phyloP scores from a whole-genome alignment of 2,113 vertebrate genomes.

The Corapipo altera region DNA sequence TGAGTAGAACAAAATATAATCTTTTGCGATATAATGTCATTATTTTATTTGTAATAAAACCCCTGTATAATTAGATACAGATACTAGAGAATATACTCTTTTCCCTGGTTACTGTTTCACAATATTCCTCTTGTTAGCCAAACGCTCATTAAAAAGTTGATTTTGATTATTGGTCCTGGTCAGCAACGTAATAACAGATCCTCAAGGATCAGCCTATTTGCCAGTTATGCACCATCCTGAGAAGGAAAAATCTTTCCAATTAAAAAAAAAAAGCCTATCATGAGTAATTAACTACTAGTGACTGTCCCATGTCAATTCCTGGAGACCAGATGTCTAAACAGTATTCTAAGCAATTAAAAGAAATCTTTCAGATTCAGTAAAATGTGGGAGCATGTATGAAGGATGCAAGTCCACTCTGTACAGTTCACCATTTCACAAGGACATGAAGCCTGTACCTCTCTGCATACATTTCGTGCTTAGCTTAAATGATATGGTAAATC shows the following conservation, averaged over 20 bases:
- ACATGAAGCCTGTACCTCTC: background rate
- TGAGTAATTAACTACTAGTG: background rate
- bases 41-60: background rate
- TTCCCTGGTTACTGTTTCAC: background rate
- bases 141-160: background rate
- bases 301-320: background rate
- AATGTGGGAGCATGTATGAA: background rate
- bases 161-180: background rate
- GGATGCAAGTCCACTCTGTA: background rate
- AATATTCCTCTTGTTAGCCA: background rate
- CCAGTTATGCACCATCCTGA: background rate
- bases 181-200: background rate
- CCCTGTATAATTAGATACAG: background rate
- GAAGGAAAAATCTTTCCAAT: background rate
- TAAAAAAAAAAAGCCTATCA: background rate
- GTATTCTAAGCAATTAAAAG: background rate
- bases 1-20: background rate
- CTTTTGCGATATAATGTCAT: background rate
- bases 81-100: background rate
- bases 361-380: background rate
- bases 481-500: background rate
- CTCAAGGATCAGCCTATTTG: background rate
- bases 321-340: background rate
- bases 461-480: background rate
- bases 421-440: background rate